phyloP scores from a whole-genome alignment of 2,797 vertebrate genomes.

The Mionectes olivaceus region DNA sequence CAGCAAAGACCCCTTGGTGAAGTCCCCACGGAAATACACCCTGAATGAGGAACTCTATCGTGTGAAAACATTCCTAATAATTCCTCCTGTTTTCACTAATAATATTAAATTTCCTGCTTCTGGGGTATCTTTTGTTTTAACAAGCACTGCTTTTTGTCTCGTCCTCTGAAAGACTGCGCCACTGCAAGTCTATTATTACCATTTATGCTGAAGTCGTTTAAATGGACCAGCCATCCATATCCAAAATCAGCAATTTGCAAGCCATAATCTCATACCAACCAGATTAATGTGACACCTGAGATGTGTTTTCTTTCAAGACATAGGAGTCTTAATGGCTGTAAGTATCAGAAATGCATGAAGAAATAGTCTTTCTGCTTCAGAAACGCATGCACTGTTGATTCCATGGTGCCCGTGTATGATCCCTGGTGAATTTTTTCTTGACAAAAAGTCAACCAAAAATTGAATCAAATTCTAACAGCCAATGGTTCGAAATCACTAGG shows the following conservation, averaged over 20 bases:
- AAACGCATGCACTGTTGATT: not conserved
- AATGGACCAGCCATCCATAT: conserved; percentile 8
- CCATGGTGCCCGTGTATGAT: not conserved
- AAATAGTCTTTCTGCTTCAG: not conserved
- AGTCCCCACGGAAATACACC: not conserved
- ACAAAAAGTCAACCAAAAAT: not conserved
- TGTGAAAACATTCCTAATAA: conserved; percentile 56
- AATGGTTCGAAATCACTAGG: not conserved
- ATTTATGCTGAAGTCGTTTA: conserved; percentile 45
- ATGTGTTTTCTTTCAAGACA: conserved; percentile 56
- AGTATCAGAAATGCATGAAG: not conserved
- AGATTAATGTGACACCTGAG: conserved; percentile 70
- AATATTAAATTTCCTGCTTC: conserved; percentile 70
- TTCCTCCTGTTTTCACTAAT: conserved; percentile 68
- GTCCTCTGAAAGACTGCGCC: not conserved
- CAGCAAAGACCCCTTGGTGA: not conserved
- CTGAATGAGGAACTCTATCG: not conserved
- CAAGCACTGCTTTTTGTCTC: conserved; percentile 31
- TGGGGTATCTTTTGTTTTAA: conserved; percentile 45
- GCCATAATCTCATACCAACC: conserved; percentile 62
- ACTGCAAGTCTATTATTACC: conserved; percentile 44
- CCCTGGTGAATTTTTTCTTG: not conserved
- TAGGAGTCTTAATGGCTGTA: conserved; percentile 40
- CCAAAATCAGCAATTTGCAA: conserved; percentile 72
- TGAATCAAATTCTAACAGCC: not conserved